phyloP scores from a whole-genome alignment of 2,888 invertebrate species.

The Drosophila rubida region DNA sequence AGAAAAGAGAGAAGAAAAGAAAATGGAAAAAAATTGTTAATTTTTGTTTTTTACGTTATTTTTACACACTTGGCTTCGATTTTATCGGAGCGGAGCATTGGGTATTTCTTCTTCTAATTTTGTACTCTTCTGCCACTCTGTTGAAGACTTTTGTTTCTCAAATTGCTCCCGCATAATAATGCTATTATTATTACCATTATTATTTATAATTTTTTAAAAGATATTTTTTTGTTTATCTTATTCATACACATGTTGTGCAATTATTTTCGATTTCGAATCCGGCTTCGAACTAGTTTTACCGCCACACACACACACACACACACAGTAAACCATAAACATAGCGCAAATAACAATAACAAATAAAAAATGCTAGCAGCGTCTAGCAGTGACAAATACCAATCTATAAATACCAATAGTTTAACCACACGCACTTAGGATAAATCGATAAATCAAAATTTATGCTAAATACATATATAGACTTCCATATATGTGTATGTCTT shows the following conservation, averaged over 20 bases:
- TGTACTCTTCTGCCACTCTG: constrained; percentile 15
- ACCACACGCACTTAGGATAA: constrained; percentile 17
- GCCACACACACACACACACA: too few species aligned
- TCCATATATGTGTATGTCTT: constrained; percentile 3
- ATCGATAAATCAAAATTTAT: constrained; percentile 15
- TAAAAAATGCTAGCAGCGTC: constrained; percentile 19
- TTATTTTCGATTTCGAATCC: constrained; percentile 53
- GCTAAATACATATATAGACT: constrained; percentile 10
- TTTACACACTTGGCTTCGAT: constrained; percentile 36
- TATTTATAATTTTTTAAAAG: constrained; percentile 24
- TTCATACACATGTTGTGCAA: constrained; percentile 81
- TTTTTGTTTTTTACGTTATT: constrained; percentile 70
- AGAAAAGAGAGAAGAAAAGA: not conserved
- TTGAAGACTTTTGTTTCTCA: constrained; percentile 42
- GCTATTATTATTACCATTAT: not conserved
- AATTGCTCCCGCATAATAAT: constrained; percentile 13
- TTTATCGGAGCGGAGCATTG: constrained; percentile 47
- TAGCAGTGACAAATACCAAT: constrained; percentile 22
- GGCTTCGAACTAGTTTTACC: constrained; percentile 48
- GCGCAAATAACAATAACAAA: too few species aligned
- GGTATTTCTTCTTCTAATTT: constrained; percentile 15
- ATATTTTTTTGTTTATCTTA: constrained; percentile 22
- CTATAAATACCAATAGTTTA: constrained; percentile 26
- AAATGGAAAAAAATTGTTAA: constrained; percentile 47
- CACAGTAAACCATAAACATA: constrained; percentile 7